A percentile compares a stretch with the other conserved stretches of the same genome.
These are phyloP conservation scores for Eutolmus rufibarbis DNA, from an alignment of 2,888 invertebrate species.

Conservation along the genomic window DNA sequence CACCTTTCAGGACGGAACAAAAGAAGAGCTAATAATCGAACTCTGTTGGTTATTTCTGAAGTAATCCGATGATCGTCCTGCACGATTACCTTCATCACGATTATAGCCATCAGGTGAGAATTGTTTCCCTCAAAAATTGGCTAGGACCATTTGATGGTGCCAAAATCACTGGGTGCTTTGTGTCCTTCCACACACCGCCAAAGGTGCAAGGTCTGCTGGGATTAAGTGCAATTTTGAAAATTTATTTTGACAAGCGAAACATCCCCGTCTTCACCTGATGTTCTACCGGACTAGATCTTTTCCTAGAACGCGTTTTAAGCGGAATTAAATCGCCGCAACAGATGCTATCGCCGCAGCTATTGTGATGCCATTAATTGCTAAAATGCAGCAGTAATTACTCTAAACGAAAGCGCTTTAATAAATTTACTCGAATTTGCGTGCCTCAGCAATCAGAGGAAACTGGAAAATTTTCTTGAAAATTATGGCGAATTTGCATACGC, in stretches of 20 bases:
- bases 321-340: neutral
- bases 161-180: constrained; percentile 8
- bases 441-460: neutral
- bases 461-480: constrained; percentile 8
- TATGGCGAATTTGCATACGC: neutral
- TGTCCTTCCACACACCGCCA: neutral
- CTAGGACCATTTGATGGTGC: neutral
- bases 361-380: neutral
- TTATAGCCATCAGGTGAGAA: constrained; percentile 9
- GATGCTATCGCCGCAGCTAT: neutral
- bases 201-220: neutral
- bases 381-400: neutral
- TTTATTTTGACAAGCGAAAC: constrained; percentile 32
- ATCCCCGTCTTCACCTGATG: neutral
- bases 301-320: neutral
- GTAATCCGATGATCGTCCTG: neutral
- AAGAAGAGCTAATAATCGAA: constrained; percentile 18
- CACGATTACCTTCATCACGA: neutral
- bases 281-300: neutral
- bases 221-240: constrained; percentile 19
- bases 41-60: constrained; percentile 20
- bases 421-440: constrained; percentile 23
- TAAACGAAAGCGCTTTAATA: constrained; percentile 25
- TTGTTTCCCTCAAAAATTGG: neutral
- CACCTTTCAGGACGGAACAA: constrained; percentile 36